A percentile compares a stretch with the other conserved stretches of the same genome.
Evolutionary conservation across 2,888 invertebrate genomes (phyloP).

Genomic region (Drosophila lacicola): DNA sequence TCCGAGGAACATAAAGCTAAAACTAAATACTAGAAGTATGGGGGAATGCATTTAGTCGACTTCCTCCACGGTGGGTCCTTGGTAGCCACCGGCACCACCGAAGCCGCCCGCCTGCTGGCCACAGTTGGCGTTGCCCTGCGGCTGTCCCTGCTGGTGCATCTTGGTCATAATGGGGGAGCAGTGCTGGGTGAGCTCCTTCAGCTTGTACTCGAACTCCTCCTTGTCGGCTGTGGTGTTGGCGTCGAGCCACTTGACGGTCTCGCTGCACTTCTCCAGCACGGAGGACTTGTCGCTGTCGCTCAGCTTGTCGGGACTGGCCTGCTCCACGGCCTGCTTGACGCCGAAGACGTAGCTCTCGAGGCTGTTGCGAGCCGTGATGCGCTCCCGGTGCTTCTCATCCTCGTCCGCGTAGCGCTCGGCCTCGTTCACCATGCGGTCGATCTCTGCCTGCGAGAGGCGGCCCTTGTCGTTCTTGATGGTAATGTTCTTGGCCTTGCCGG

Average conservation of each 20-base stretch:
- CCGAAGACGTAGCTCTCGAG: slow-evolving; percentile 35
- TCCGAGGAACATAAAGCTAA: slow-evolving; percentile 6
- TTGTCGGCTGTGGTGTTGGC: slow-evolving; percentile 90
- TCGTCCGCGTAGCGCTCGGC: slow-evolving; percentile 88
- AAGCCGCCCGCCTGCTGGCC: slow-evolving; percentile 88
- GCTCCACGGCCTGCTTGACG: slow-evolving; percentile 34
- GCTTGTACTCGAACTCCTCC: slow-evolving; percentile 88
- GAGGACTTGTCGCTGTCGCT: slow-evolving; percentile 89
- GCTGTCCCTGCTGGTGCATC: slow-evolving; percentile 70
- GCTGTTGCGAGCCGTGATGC: slow-evolving; percentile 33
- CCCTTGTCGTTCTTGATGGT: slow-evolving; percentile 93
- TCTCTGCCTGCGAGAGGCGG: slow-evolving; percentile 91
- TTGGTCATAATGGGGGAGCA: slow-evolving; percentile 86
- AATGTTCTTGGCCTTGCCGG: slow-evolving; percentile 90
- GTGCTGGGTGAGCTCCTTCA: slow-evolving; percentile 54
- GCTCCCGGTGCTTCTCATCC: slow-evolving; percentile 37
- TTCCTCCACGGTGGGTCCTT: slow-evolving; percentile 84
- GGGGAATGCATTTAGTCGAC: slow-evolving; percentile 70
- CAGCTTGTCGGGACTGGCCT: slow-evolving; percentile 79
- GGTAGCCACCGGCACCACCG: slow-evolving; percentile 86
- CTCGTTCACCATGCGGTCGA: slow-evolving; percentile 91
- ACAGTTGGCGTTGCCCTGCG: slow-evolving; percentile 68
- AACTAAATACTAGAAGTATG: not conserved
- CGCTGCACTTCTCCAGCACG: slow-evolving; percentile 85
- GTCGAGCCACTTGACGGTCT: slow-evolving; percentile 88